Percentiles rank a stretch among this genome's conserved stretches.
Conservation (phyloP, 2,888 invertebrate genomes). For the Cheilosia scutellata region DNA sequence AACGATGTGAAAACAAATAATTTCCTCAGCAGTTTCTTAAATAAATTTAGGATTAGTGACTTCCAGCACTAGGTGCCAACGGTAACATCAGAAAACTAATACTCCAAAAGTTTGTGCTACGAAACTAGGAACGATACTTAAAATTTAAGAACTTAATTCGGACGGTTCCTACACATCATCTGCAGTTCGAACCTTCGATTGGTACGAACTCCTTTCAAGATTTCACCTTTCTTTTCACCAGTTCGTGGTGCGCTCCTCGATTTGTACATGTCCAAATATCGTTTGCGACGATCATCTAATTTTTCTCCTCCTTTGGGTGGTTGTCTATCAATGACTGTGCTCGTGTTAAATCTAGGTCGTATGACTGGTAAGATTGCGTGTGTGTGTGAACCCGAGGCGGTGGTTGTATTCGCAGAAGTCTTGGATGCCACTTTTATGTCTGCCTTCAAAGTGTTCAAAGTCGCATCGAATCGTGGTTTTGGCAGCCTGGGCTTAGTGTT, state of each 20-base stretch:
- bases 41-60: constrained; percentile 1
- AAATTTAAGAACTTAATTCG: constrained; percentile 12
- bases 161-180: constrained; percentile 87
- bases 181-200: constrained; percentile 90
- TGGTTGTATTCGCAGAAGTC: constrained; percentile 1
- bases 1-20: constrained; percentile 6
- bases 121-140: background rate
- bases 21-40: background rate
- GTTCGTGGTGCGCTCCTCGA: constrained; percentile 72
- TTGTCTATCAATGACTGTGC: constrained; percentile 29
- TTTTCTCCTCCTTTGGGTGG: constrained; percentile 72
- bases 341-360: constrained; percentile 41
- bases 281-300: constrained; percentile 79
- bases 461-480: constrained; percentile 29
- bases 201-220: constrained; percentile 88
- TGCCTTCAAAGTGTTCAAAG: background rate
- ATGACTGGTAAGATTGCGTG: constrained; percentile 21
- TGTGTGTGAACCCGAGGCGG: background rate
- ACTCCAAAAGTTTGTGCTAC: background rate
- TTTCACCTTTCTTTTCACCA: constrained; percentile 71
- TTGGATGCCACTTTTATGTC: background rate
- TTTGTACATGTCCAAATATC: constrained; percentile 82
- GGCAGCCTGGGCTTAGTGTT: constrained; percentile 9
- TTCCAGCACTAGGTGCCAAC: constrained; percentile 5
- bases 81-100: background rate